A percentile compares a stretch with the other conserved stretches of the same genome.
Evolutionary conservation across 2,888 invertebrate species (phyloP).

Genomic region (Synergus gifuensis): DNA sequence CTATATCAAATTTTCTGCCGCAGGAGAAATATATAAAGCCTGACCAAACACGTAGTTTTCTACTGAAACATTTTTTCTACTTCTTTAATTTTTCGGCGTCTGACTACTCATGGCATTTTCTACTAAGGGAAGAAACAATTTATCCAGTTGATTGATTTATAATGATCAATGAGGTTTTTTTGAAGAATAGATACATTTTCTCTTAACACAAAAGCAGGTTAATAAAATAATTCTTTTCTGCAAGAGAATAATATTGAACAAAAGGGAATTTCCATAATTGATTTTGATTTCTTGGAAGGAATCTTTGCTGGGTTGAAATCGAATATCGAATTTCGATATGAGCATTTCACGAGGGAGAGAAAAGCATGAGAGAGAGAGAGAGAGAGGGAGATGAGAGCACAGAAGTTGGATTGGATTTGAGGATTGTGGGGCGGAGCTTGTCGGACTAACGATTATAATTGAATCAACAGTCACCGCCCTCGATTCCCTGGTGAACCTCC

Average conservation of each 20-base stretch:
- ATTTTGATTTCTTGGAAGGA: slow-evolving; percentile 53
- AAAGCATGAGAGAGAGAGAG: slow-evolving; percentile 46
- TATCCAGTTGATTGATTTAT: too few species aligned
- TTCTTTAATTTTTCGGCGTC: too few species aligned
- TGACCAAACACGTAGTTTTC: too few species aligned
- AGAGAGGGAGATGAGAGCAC: slow-evolving; percentile 52
- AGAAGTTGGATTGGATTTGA: slow-evolving; percentile 68
- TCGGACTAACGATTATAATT: slow-evolving; percentile 73
- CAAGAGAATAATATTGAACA: slow-evolving; percentile 15
- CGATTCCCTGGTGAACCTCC: slow-evolving; percentile 64
- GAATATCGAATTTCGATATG: slow-evolving; percentile 58
- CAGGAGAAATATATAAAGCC: background rate
- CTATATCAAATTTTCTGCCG: too few species aligned
- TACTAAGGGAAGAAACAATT: background rate
- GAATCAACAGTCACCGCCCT: slow-evolving; percentile 76
- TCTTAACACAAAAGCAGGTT: background rate
- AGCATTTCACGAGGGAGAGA: slow-evolving; percentile 49
- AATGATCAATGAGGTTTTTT: too few species aligned
- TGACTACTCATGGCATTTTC: background rate
- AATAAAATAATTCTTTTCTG: too few species aligned
- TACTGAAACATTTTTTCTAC: too few species aligned
- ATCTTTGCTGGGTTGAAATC: slow-evolving; percentile 58
- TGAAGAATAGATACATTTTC: too few species aligned
- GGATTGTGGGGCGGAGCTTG: slow-evolving; percentile 71
- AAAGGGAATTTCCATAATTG: slow-evolving; percentile 43